Evolutionary conservation across 2,888 invertebrate species (phyloP).

Genomic region (Camponotus fellah): DNA sequence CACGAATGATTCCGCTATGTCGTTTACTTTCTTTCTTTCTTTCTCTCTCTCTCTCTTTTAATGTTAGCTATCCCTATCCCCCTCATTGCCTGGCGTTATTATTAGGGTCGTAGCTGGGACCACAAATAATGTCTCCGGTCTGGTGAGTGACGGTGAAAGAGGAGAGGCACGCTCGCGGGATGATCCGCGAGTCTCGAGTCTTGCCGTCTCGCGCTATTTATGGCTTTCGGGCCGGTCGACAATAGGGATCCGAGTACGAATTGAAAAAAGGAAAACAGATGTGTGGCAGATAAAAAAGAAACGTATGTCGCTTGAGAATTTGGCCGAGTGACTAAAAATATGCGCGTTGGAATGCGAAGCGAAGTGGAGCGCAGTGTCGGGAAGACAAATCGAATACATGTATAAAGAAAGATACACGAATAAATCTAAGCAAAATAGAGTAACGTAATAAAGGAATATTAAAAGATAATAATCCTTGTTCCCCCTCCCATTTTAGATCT

Average conservation of each 20-base stretch:
- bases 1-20: constrained; percentile 33
- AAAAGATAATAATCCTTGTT: not conserved
- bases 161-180: constrained; percentile 47
- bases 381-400: not conserved
- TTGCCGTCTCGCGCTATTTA: constrained; percentile 68
- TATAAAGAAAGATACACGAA: not conserved
- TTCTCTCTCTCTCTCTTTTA: constrained; percentile 20
- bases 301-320: not conserved
- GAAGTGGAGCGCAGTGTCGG: not conserved
- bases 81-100: constrained; percentile 70
- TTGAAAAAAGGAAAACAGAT: constrained; percentile 13
- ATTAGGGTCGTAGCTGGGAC: constrained; percentile 73
- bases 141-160: constrained; percentile 68
- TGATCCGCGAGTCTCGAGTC: constrained; percentile 64
- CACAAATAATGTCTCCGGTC: constrained; percentile 75
- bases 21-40: constrained; percentile 20
- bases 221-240: constrained; percentile 53
- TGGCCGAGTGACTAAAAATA: constrained; percentile 29
- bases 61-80: constrained; percentile 34
- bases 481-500: not conserved
- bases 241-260: constrained; percentile 46
- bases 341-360: not conserved
- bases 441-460: not conserved
- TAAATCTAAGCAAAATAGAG: not conserved
- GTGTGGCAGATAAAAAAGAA: not conserved